Evolutionary conservation across 2,113 vertebrate species (phyloP).

Genomic region (Forbesichthys papilliferus): DNA sequence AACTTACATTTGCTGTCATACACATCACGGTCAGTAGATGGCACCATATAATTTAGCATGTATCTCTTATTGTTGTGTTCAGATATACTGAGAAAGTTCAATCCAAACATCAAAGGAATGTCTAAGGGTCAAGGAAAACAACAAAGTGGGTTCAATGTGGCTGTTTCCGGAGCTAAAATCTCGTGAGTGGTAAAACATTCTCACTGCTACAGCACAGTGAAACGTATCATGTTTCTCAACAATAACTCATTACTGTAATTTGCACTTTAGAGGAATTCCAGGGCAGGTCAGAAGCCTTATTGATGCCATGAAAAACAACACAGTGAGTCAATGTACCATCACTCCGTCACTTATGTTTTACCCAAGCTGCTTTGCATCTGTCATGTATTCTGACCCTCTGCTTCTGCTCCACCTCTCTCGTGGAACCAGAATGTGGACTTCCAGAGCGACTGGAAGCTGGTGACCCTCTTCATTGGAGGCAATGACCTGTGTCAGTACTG

Average conservation of each 20-base stretch:
- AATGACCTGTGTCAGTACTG: slow-evolving; percentile 93
- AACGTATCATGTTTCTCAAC: background rate
- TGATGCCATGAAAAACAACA: slow-evolving; percentile 76
- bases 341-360: background rate
- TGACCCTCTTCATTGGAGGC: slow-evolving; percentile 88
- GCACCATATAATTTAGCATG: slow-evolving; percentile 15
- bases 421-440: slow-evolving; percentile 81
- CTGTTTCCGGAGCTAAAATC: slow-evolving; percentile 77
- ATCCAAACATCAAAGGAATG: slow-evolving; percentile 81
- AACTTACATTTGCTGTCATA: slow-evolving; percentile 2
- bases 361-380: background rate
- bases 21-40: slow-evolving; percentile 34
- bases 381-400: background rate
- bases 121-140: slow-evolving; percentile 72
- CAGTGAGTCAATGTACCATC: slow-evolving; percentile 71
- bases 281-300: slow-evolving; percentile 80
- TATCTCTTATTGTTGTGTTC: slow-evolving; percentile 4
- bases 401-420: slow-evolving; percentile 5
- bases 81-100: slow-evolving; percentile 95
- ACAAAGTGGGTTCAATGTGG: slow-evolving; percentile 83
- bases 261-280: slow-evolving; percentile 78
- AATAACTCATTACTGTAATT: slow-evolving; percentile 7
- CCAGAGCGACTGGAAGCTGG: slow-evolving; percentile 90
- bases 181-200: slow-evolving; percentile 70
- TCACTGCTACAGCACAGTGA: too few species aligned